Conservation (phyloP, 2,113 vertebrate genomes). For the Nerophis ophidion region DNA sequence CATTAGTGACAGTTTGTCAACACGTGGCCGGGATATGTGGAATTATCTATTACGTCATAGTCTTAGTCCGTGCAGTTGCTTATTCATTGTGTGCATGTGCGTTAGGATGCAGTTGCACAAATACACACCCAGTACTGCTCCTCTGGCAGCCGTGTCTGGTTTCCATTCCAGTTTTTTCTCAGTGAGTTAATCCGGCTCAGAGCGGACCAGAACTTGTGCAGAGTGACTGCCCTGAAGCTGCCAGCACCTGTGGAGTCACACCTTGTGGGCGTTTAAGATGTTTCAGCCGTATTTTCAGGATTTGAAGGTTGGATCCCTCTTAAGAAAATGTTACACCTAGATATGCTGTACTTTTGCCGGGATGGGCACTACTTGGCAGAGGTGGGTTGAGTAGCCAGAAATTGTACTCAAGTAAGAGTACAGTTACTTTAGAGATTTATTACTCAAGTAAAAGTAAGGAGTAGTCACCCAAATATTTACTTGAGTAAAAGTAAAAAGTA, state of each 20-base stretch:
- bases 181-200: slow-evolving; percentile 2
- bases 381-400: no score
- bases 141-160: slow-evolving; percentile 20
- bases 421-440: no score
- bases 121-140: slow-evolving; percentile 11
- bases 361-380: no score
- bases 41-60: slow-evolving; percentile 12
- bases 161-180: slow-evolving; percentile 30
- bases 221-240: not conserved
- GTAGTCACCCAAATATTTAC: no score
- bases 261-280: not conserved
- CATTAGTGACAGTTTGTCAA: slow-evolving; percentile 29
- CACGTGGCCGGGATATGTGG: slow-evolving; percentile 8
- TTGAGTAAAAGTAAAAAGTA: no score
- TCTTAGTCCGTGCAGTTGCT: not conserved
- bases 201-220: slow-evolving; percentile 21
- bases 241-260: slow-evolving; percentile 7
- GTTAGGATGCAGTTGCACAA: slow-evolving; percentile 7
- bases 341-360: no score
- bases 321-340: no score
- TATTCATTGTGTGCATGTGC: slow-evolving; percentile 3
- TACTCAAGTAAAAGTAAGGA: no score
- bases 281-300: no score
- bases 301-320: no score
- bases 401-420: no score